phyloP scores from a whole-genome alignment of 2,113 vertebrate species.

The Tachycineta bicolor region DNA sequence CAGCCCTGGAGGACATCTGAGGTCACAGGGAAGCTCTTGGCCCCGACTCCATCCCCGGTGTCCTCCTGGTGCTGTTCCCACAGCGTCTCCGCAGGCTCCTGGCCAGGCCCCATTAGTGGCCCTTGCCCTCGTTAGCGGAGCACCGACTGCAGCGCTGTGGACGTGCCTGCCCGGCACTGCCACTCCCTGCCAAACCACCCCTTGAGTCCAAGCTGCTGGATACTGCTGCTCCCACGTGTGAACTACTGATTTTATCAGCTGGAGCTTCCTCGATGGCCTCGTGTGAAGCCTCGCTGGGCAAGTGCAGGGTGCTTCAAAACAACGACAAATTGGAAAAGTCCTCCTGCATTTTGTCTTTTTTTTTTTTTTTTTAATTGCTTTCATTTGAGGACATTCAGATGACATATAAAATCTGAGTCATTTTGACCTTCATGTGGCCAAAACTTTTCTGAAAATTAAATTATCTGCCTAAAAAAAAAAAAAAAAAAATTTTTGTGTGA shows the following conservation, averaged over 20 bases:
- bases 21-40: not conserved
- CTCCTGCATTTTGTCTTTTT: not conserved
- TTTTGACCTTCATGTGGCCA: not conserved
- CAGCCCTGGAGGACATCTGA: not conserved
- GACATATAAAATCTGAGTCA: not conserved
- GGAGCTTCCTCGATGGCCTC: rapidly evolving
- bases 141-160: not conserved
- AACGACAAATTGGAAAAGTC: not conserved
- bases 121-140: not conserved
- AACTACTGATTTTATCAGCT: not conserved
- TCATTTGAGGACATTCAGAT: not conserved
- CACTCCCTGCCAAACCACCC: not conserved
- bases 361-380: not conserved
- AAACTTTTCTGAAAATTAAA: not conserved
- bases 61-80: not conserved
- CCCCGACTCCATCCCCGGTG: rapidly evolving
- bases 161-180: not conserved
- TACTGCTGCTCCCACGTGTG: rapidly evolving
- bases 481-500: not conserved
- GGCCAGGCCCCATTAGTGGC: not conserved
- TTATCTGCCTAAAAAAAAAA: not conserved
- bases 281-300: rapidly evolving
- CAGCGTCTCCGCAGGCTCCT: not conserved
- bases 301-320: not conserved
- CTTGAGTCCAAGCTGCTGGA: not conserved